Base-by-base conservation (phyloP, 2,888 invertebrate species). In the Aethes cnicana region DNA sequence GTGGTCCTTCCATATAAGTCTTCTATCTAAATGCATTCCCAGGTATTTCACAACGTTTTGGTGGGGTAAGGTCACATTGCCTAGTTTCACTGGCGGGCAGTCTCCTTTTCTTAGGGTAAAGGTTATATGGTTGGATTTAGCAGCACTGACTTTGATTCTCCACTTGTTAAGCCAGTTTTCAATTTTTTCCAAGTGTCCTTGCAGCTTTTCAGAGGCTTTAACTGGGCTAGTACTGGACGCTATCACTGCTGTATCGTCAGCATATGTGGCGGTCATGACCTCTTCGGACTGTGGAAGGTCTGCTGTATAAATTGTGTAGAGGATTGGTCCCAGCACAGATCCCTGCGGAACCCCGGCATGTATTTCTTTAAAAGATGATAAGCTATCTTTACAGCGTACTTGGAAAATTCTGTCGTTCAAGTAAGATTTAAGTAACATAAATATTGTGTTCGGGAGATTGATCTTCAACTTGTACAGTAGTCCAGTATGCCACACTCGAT, bases 221-320 rank as follows among this genome's bases (percentile, higher is more conserved):
- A 5, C 6, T 1, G 54, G 57, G 6, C 54, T 12, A 7, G 12
- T 28, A 5, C 46, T n/a, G 8, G 44, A 23, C 1, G 55, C 25
- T 2, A 53, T 12, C 1, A 48, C 4, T 6, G 58, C 58, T 0
- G 54, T 56, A 21, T 61, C 54, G 20, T 57, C 59, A 1, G 59
- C 56, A 33, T 35, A 57, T 5, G 59, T 59, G 6, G 58, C 59
- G 1, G 32, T 47, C 0, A 26, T 32, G 1, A 50, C 20, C 1
- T 37, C 16, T 4, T 8, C 2, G 2, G 17, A 23, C 28, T 26
- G 9, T 8, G 54, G 47, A 5, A 50, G 6, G 32, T 56, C 50
- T n/a, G 37, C 36, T n/a, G n/a, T n/a, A n/a, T n/a, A n/a, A 1
- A 56, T 25, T 4, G 16, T 33, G 36, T 54, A 54, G 0, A 56